These are phyloP conservation scores for Muscicapa adusta DNA, from an alignment of 2,113 vertebrate species.

Conservation along the genomic window DNA sequence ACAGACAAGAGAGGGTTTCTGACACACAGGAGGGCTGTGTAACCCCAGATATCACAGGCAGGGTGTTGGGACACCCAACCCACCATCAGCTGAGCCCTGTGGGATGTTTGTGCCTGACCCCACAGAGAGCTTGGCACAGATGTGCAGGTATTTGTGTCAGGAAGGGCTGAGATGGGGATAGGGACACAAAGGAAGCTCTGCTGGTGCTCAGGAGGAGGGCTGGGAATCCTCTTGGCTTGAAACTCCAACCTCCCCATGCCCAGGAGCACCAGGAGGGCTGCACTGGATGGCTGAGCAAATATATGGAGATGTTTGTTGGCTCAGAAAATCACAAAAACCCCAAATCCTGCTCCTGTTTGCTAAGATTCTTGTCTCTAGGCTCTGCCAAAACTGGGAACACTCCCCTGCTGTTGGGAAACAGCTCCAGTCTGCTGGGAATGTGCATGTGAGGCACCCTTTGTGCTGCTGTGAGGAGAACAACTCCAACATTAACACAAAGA, in stretches of 20 bases:
- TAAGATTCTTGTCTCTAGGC: neutral
- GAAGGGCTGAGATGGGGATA: neutral
- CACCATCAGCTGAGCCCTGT: neutral
- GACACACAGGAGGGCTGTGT: neutral
- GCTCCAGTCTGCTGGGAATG: neutral
- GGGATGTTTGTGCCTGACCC: rapidly evolving
- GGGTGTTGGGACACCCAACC: neutral
- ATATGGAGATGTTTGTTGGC: neutral
- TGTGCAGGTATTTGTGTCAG: neutral
- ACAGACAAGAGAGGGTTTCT: neutral
- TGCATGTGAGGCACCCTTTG: neutral
- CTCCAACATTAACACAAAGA: neutral
- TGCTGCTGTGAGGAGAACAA: neutral
- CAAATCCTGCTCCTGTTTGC: neutral
- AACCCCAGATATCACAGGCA: neutral
- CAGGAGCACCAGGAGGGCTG: neutral
- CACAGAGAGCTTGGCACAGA: neutral
- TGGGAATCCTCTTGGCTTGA: neutral
- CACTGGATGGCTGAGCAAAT: neutral
- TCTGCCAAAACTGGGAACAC: neutral
- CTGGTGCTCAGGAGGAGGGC: neutral
- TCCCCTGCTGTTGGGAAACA: neutral
- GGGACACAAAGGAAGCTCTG: neutral
- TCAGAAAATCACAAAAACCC: neutral
- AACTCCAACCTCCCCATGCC: rapidly evolving